phyloP scores from a whole-genome alignment of 2,797 vertebrate genomes.

The Syndactyla subalaris region DNA sequence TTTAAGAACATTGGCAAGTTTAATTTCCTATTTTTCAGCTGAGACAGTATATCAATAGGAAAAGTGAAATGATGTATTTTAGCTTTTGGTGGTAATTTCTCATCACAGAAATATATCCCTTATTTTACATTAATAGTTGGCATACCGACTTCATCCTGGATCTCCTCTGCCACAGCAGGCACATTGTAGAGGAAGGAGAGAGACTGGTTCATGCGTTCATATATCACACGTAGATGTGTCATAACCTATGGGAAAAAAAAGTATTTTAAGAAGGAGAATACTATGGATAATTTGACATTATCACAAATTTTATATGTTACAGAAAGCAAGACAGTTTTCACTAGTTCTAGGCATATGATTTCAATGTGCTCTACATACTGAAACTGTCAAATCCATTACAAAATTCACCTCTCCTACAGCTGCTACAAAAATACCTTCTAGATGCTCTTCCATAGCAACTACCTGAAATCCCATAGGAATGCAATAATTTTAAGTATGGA shows the following conservation, averaged over 20 bases:
- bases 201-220: slow-evolving; percentile 98
- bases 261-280: neutral
- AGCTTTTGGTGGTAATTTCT: neutral
- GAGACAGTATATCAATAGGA: neutral
- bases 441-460: neutral
- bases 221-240: slow-evolving; percentile 97
- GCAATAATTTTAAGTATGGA: neutral
- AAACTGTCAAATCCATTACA: neutral
- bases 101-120: neutral
- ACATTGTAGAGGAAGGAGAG: slow-evolving; percentile 97
- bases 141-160: slow-evolving; percentile 98
- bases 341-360: neutral
- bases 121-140: neutral
- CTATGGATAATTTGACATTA: neutral
- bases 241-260: slow-evolving; percentile 83
- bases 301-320: neutral
- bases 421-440: neutral
- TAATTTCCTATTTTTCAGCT: neutral
- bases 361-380: neutral
- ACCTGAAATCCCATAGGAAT: neutral
- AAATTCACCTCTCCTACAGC: neutral
- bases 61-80: neutral
- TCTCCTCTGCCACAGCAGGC: slow-evolving; percentile 92
- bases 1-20: neutral
- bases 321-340: neutral